phyloP scores from a whole-genome alignment of 2,888 invertebrate species.

The Notodonta ziczac region DNA sequence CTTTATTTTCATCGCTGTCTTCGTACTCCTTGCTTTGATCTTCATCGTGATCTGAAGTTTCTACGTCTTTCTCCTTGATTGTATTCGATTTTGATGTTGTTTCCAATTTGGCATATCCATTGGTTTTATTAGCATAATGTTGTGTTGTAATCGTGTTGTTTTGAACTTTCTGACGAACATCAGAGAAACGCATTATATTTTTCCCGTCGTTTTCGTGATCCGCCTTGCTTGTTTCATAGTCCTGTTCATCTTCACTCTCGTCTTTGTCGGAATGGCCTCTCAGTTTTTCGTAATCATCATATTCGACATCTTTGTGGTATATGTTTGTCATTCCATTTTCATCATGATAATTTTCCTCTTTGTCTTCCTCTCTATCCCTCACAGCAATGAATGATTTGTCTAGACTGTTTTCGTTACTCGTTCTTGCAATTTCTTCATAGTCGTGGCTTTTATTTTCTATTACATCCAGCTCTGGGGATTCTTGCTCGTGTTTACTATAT shows the following conservation, averaged over 20 bases:
- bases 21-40: not conserved
- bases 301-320: not conserved
- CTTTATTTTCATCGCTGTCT: constrained; percentile 8
- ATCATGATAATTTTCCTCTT: not conserved
- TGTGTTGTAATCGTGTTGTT: not conserved
- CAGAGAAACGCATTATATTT: not conserved
- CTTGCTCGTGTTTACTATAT: constrained; percentile 1
- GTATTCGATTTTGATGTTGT: not conserved
- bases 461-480: not conserved
- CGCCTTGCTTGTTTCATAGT: not conserved
- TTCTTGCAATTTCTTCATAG: not conserved
- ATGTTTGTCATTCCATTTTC: constrained; percentile 6
- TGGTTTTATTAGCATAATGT: not conserved
- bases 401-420: not conserved
- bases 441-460: not conserved
- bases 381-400: not conserved
- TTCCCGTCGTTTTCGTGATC: not conserved
- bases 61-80: not conserved
- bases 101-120: not conserved
- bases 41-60: not conserved
- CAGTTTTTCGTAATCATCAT: not conserved
- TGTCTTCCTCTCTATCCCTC: not conserved
- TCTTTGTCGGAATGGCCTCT: not conserved
- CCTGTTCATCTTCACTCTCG: not conserved
- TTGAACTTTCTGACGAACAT: not conserved